A percentile compares a stretch with the other conserved stretches of the same genome.
Conservation (phyloP, 37 sponge, comb jelly and placozoan genomes). For the Aplysina aerophoba region DNA sequence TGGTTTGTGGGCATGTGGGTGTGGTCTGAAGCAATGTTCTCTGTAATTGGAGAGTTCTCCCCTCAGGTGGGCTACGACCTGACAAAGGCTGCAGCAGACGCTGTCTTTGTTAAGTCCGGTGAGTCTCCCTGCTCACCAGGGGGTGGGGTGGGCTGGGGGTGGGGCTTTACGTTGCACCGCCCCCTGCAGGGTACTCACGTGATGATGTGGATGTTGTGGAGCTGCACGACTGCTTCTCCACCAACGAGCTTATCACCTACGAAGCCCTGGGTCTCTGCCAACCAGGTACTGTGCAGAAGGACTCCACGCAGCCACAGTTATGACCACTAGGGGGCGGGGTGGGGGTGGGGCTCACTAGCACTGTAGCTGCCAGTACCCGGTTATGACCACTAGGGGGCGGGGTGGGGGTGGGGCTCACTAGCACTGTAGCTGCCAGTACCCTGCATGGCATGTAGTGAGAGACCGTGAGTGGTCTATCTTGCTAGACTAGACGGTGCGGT, state of each 20-base stretch:
- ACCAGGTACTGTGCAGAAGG: too few relatives aligned
- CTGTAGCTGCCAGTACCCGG: background rate
- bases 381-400: background rate
- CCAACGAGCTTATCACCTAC: slow-evolving; percentile 93
- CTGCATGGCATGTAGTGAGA: too few relatives aligned
- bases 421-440: too few relatives aligned
- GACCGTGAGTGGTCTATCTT: too few relatives aligned
- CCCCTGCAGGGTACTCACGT: slow-evolving; percentile 50
- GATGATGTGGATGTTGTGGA: slow-evolving; percentile 88
- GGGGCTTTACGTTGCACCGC: background rate
- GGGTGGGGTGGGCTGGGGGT: background rate
- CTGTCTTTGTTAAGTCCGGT: slow-evolving; percentile 65
- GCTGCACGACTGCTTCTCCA: slow-evolving; percentile 94
- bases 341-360: background rate
- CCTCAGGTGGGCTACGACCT: slow-evolving; percentile 89
- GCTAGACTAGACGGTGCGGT: too few relatives aligned
- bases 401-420: background rate
- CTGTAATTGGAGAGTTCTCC: background rate
- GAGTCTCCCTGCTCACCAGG: background rate
- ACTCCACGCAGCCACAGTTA: too few relatives aligned
- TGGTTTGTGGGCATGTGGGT: slow-evolving; percentile 58
- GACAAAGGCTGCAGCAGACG: slow-evolving; percentile 84
- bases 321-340: background rate
- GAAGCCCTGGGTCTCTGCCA: slow-evolving; percentile 93
- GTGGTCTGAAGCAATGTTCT: background rate